Evolutionary conservation across 2,888 invertebrate genomes (phyloP).

Genomic region (Machimus atricapillus): DNA sequence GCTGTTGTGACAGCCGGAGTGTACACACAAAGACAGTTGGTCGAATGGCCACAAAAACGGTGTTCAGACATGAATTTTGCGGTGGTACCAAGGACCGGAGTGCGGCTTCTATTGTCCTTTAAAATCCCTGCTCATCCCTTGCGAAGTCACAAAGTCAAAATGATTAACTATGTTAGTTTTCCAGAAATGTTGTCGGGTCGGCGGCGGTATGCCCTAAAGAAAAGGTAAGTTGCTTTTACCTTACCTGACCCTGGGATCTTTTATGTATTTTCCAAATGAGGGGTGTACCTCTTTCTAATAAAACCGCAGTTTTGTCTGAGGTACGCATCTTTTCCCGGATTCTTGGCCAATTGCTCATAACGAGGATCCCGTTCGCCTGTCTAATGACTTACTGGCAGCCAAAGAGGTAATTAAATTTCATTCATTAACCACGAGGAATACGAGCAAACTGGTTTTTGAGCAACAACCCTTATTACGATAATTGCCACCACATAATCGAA

Average conservation of each 20-base stretch:
- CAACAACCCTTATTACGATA: slow-evolving; percentile 37
- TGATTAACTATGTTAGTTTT: slow-evolving; percentile 31
- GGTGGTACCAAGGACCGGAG: neutral
- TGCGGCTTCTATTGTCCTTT: slow-evolving; percentile 4
- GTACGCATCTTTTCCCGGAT: neutral
- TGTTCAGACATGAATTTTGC: slow-evolving; percentile 4
- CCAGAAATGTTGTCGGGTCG: neutral
- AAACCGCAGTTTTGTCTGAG: neutral
- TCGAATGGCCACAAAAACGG: slow-evolving; percentile 2
- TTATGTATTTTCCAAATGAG: slow-evolving; percentile 29
- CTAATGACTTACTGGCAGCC: slow-evolving; percentile 17
- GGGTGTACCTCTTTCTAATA: slow-evolving; percentile 3
- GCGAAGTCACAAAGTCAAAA: slow-evolving; percentile 21
- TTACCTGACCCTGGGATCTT: neutral
- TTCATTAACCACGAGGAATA: slow-evolving; percentile 22
- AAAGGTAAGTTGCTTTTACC: neutral
- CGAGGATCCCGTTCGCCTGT: neutral
- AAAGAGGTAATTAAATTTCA: slow-evolving; percentile 39
- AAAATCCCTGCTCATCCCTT: slow-evolving; percentile 3
- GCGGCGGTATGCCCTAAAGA: neutral
- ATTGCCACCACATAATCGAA: slow-evolving; percentile 34
- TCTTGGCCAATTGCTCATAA: slow-evolving; percentile 1
- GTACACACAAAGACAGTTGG: slow-evolving; percentile 42
- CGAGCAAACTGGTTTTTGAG: slow-evolving; percentile 22
- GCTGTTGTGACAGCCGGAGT: slow-evolving; percentile 41